Base-by-base conservation (phyloP, 2,797 vertebrate species). In the Iguana delicatissima region DNA sequence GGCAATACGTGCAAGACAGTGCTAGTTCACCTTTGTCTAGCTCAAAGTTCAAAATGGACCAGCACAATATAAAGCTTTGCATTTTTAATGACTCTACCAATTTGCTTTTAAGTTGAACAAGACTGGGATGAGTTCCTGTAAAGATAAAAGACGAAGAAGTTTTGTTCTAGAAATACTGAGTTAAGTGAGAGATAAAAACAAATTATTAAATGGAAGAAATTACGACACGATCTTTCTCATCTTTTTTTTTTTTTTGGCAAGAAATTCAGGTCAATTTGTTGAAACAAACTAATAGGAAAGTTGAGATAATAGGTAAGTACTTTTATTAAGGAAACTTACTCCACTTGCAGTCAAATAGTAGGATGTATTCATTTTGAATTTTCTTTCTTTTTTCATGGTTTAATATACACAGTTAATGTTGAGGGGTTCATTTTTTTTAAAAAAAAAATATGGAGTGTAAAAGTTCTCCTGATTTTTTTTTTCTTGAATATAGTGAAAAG, bases 141-240 rank as follows among this genome's bases (percentile, higher is more conserved):
- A 18, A 62, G 55, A 86, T 77, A 42, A 86, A 62, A 29, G 13
- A 42, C 80, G 80, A 22, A 29, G 83, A 94, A 94, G 79, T 2
- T 93, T 8, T 50, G 69, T 24, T 76, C 89, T 73, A 90, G 50
- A 18, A 64, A 64, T 3, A 76, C 26, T 29, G 83, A 20, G 0
- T 1, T 1, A 0, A 73, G 1, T 80, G 50, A 90, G 4, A 85
- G 16, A 42, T 59, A 86, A 62, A 86, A 59, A 57, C 7, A 57
- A 29, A 62, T n/a, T 1, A 64, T 22, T 55, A 86, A 42, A 24
- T 76, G 46, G 52, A 86, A 35, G 69, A n/a, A 72, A 69, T 50
- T 69, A 46, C 52, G 32, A 20, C 42, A 52, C 10, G 16, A 6
- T 35, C 35, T 38, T 35, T 74, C n/a, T n/a, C 1, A 59, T 20